A percentile compares a stretch with the other conserved stretches of the same genome.
phyloP scores from a whole-genome alignment of 1,140 invertebrate species.

The Cherax destructor region DNA sequence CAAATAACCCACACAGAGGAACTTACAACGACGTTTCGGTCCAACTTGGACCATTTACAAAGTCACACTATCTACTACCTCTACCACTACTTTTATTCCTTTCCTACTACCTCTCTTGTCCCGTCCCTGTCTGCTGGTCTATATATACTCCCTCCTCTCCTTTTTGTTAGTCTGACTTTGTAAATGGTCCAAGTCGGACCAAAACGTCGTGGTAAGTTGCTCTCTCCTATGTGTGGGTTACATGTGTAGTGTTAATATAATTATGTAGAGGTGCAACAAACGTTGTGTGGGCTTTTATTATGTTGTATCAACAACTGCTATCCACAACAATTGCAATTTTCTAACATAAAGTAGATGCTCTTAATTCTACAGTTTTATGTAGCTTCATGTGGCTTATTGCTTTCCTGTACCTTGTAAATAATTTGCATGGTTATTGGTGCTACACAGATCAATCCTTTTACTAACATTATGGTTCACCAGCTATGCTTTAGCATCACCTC shows the following conservation, averaged over 20 bases:
- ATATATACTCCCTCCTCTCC: too few relatives aligned
- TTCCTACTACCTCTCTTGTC: too few relatives aligned
- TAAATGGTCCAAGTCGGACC: too few relatives aligned
- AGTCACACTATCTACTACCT: too few relatives aligned
- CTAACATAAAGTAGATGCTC: slow-evolving; percentile 46
- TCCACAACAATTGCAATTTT: slow-evolving; percentile 33
- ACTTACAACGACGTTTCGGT: too few relatives aligned
- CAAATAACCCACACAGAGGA: too few relatives aligned
- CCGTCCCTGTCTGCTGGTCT: too few relatives aligned
- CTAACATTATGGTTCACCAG: slow-evolving; percentile 39
- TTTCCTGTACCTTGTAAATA: slow-evolving; percentile 52
- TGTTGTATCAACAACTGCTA: slow-evolving; percentile 29
- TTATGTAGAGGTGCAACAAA: slow-evolving; percentile 7
- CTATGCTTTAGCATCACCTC: slow-evolving; percentile 29
- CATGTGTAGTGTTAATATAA: slow-evolving; percentile 3
- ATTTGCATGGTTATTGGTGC: slow-evolving; percentile 52
- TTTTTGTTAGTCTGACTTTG: too few relatives aligned
- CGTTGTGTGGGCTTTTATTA: slow-evolving; percentile 42
- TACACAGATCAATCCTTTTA: slow-evolving; percentile 30
- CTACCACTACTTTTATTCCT: too few relatives aligned
- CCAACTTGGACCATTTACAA: too few relatives aligned
- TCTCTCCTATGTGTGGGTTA: too few relatives aligned
- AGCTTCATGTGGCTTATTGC: slow-evolving; percentile 66
- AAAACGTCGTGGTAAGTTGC: too few relatives aligned
- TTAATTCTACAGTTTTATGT: slow-evolving; percentile 54